Evolutionary conservation across 1,140 invertebrate genomes (phyloP), one percentile per base, ranked within the genome.

Genomic region (Homarus americanus): DNA sequence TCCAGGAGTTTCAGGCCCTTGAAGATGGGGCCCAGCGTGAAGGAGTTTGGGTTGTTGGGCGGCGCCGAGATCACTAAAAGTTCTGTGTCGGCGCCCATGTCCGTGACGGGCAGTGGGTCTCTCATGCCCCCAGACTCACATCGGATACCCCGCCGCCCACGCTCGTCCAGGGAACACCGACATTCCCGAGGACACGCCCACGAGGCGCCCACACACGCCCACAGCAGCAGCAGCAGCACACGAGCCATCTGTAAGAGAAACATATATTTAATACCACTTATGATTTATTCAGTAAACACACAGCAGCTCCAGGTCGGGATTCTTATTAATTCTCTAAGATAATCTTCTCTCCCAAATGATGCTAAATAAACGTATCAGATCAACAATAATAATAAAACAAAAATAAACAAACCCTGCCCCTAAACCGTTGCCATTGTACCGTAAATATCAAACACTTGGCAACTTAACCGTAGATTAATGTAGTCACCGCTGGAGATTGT

Each of bases 1-100:
- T 96, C 96, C 40, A 98, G 94, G 78, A 96, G 95, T 66, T 94
- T 94, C 93, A 97, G 97, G 82, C 95, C 94, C 20, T 95, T 95
- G 94, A 97, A 97, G 63, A 97, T 96, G 41, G 97, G 96, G 1
- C 97, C 96, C 88, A 97, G 96, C 1, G 96, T 96, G 15, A 97
- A 94, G 72, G 94, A 94, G 93, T 97, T 97, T 20, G 95, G 95
- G 87, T 95, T 94, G 58, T 95, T 94, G 28, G 95, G 93, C 1
- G 97, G 96, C 0, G 97, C 96, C 0, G 96, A 95, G 72, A 98
- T 96, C 89, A 96, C 95, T 44, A 98, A 94, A 2, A 97, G 95
- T 94, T 97, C 95, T 20, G 96, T 96, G 78, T 95, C 95, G 0
- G 94, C 92, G 92, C 96, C 96, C 93, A 97, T 95, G 78, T 95